phyloP scores from a whole-genome alignment of 2,113 vertebrate species.

The Okapia johnstoni region DNA sequence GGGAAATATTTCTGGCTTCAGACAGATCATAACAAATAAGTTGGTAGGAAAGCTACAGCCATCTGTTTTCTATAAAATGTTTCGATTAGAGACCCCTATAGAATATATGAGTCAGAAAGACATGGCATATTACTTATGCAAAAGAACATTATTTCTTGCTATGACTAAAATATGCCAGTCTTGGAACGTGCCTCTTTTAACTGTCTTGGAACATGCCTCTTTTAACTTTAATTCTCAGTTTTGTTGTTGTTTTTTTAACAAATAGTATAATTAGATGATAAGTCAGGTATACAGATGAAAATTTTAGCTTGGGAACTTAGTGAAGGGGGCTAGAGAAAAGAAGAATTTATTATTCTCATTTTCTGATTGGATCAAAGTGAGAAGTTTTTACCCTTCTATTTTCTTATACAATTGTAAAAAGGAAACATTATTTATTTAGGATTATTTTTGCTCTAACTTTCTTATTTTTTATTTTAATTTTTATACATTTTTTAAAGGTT shows the following conservation, averaged over 20 bases:
- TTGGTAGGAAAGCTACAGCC: constrained; percentile 36
- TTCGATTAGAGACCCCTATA: constrained; percentile 38
- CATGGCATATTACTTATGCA: not conserved
- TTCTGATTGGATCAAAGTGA: not conserved
- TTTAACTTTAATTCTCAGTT: not conserved
- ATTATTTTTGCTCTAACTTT: not conserved
- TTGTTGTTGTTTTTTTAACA: not conserved
- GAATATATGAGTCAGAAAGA: not conserved
- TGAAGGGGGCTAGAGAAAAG: not conserved
- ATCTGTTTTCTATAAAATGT: constrained; percentile 45
- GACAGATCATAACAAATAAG: constrained; percentile 42
- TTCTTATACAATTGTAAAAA: not conserved
- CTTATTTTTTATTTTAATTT: not conserved
- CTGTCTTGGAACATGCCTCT: not conserved
- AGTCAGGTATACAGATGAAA: not conserved
- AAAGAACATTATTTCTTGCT: constrained; percentile 9
- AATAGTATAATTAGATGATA: not conserved
- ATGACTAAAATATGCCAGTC: not conserved
- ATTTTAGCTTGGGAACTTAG: not conserved
- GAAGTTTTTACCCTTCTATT: not conserved
- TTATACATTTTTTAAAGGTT: not conserved
- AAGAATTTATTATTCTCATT: not conserved
- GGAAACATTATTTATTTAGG: not conserved
- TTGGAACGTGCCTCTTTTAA: not conserved
- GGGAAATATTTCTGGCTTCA: constrained; percentile 35